Base-by-base conservation (phyloP, 2,797 vertebrate genomes). In the Arnoldichthys spilopterus region DNA sequence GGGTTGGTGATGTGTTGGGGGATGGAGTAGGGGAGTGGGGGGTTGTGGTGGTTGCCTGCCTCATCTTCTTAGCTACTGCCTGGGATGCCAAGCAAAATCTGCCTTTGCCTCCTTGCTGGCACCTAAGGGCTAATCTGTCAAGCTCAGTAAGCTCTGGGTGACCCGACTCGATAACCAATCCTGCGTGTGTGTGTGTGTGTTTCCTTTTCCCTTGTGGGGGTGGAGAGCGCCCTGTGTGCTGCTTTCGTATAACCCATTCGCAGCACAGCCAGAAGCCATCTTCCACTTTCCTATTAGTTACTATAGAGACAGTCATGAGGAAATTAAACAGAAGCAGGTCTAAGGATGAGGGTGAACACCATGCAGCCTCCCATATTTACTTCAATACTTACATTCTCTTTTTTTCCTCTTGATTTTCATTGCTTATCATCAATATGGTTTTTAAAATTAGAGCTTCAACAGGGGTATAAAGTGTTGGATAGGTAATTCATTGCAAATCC, bases 81-180 rank as follows among this genome's bases (percentile, higher is more conserved):
- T 91, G 85, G 87, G 87, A 91, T 92, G 92, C 91, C 92, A 92
- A 90, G 90, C 88, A 91, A 90, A 92, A 92, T 92, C 91, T 87
- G 86, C 89, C 83, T 85, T 89, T 88, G 43, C 61, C 78, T 80
- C 74, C 70, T 83, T 89, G 86, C 84, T 82, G 87, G 86, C 89
- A 89, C 89, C 90, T 85, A 80, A 79, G 83, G 90, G 87, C 88
- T 92, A 91, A 93, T 92, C 91, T 92, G 92, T 94, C 92, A 93
- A 89, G 88, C 88, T 86, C 83, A 84, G 90, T 91, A 89, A 92
- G 91, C 86, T 80, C 85, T 82, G 37, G 68, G 77, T 79, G 72
- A 78, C 80, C 78, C 79, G 40, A 80, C 78, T 83, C 74, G 63
- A 83, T 77, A 77, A 74, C 69, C 74, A 61, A 72, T 34, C 70